Evolutionary conservation across 2,113 vertebrate genomes (phyloP), one percentile per base, ranked within the genome.

Genomic region (Arvicanthis niloticus): DNA sequence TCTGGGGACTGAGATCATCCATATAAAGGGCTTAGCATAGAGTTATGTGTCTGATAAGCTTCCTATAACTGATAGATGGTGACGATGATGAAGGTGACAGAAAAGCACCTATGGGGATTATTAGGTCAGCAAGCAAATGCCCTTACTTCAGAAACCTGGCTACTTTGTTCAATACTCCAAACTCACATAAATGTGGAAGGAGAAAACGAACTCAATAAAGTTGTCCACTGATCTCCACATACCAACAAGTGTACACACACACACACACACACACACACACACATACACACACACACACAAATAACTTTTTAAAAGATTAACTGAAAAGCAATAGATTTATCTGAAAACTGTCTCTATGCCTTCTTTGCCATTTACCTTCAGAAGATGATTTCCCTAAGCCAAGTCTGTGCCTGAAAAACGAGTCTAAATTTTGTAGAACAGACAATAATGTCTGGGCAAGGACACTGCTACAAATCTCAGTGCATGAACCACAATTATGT

Each of bases 391-490:
- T 89, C 53, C 85, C 22, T 56, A 62, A 24, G 12, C 40, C 37
- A 78, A 29, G 53, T 91, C 80, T 76, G 19, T 93, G 42, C 87
- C 89, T 93, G 22, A 91, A 93, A 88, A 51, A 31, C 53, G 6
- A 65, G n/a, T 82, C n/a, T 91, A 62, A 40, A 11, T 91, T 93
- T 45, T 82, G 26, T 82, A 91, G 53, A 82, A 81, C 3, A 53
- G 56, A 84, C 72, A 91, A 0, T 42, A 31, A 56, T 29, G 0
- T 92, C 60, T 87, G 21, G 62, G 42, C 37, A 62, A 53, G 21
- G 56, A 58, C 0, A 0, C 37, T 53, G 5, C n/a, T 40, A 9
- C 34, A 62, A 42, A 58, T 65, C 85, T 70, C 53, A 78, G 34
- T 80, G 53, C 75, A 82, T 19, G 80, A 67, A 45, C 7, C 42